A percentile compares a stretch with the other conserved stretches of the same genome.
Evolutionary conservation across 2,888 invertebrate genomes (phyloP).

Genomic region (Epicampocera succincta): DNA sequence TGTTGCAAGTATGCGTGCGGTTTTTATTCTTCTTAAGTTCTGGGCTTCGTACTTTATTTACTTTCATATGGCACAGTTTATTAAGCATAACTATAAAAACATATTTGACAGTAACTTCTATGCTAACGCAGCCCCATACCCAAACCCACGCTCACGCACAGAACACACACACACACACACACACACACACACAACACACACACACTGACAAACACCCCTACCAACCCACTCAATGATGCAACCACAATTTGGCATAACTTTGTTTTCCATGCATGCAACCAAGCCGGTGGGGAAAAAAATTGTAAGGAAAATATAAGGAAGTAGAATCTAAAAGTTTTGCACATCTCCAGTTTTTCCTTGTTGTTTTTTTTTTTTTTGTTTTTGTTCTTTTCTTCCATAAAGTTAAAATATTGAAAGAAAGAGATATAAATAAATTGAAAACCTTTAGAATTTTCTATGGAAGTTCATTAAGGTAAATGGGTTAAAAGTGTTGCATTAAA

Average conservation of each 20-base stretch:
- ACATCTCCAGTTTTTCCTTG: background rate
- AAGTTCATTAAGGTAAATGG: constrained; percentile 67
- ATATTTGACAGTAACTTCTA: constrained; percentile 45
- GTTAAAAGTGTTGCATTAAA: constrained; percentile 54
- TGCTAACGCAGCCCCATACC: background rate
- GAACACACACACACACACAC: background rate
- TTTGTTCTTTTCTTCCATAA: constrained; percentile 34
- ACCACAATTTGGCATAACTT: constrained; percentile 36
- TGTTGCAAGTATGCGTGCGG: constrained; percentile 43
- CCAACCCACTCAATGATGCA: background rate
- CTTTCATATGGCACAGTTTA: constrained; percentile 58
- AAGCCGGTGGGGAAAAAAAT: constrained; percentile 19
- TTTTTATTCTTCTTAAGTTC: constrained; percentile 44
- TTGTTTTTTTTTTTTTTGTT: background rate
- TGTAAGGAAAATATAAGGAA: constrained; percentile 37
- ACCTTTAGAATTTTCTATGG: constrained; percentile 58
- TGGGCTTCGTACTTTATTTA: constrained; percentile 50
- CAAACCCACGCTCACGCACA: too few species aligned
- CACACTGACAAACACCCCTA: background rate
- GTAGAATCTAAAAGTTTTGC: constrained; percentile 54
- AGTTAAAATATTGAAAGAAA: constrained; percentile 48
- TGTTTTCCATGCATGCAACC: constrained; percentile 28
- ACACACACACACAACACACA: background rate
- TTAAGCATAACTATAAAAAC: constrained; percentile 56
- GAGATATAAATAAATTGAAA: constrained; percentile 49